Percentiles rank a stretch among this genome's conserved stretches.
Conservation (phyloP, 2,797 vertebrate genomes). For the Percopsis omiscomaycus region DNA sequence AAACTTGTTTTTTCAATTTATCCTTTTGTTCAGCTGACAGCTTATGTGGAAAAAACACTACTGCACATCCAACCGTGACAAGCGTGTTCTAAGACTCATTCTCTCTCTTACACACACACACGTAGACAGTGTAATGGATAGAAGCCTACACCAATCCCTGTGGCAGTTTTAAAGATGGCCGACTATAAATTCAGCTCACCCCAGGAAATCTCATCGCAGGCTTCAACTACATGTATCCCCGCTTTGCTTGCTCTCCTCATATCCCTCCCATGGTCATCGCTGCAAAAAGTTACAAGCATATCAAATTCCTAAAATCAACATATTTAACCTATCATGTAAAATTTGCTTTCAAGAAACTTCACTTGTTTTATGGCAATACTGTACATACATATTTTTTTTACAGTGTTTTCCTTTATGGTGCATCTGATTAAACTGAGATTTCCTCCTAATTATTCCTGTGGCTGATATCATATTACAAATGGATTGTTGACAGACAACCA, state of each 20-base stretch:
- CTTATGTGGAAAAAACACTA: too few species aligned
- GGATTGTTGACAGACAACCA: too few species aligned
- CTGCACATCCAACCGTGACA: background rate
- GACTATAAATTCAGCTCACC: conserved; percentile 37
- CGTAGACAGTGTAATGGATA: conserved; percentile 4
- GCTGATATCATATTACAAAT: too few species aligned
- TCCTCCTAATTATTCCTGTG: background rate
- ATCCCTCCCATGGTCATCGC: conserved; percentile 39
- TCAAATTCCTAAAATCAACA: conserved; percentile 8
- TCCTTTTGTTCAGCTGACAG: background rate
- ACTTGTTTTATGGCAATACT: conserved; percentile 8
- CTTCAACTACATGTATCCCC: conserved; percentile 24
- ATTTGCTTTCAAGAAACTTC: too few species aligned
- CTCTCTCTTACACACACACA: background rate
- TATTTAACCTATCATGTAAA: too few species aligned
- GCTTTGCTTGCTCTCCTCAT: conserved; percentile 21
- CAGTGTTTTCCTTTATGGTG: conserved; percentile 8
- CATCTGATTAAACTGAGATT: conserved; percentile 10
- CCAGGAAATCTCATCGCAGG: conserved; percentile 34
- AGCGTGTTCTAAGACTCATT: background rate
- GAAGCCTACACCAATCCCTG: conserved; percentile 34
- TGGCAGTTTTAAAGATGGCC: conserved; percentile 17
- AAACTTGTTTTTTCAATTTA: background rate
- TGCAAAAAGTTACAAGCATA: conserved; percentile 26
- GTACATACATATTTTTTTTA: background rate